Evolutionary conservation across 2,888 invertebrate species (phyloP).

Genomic region (Caenorhabditis imperialis): DNA sequence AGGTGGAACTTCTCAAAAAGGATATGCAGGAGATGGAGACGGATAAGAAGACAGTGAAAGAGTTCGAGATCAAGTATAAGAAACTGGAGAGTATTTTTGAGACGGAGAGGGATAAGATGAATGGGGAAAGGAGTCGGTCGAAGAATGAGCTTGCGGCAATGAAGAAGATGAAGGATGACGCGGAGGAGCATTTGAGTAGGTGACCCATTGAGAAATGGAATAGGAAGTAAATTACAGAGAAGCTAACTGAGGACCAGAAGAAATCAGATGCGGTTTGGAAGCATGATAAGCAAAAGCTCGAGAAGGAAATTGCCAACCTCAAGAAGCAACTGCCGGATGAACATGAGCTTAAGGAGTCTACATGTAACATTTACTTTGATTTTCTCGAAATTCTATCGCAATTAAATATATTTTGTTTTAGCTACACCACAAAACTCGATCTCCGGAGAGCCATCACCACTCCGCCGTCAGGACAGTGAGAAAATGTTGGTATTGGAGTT

Average conservation of each 20-base stretch:
- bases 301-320: constrained; percentile 60
- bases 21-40: constrained; percentile 69
- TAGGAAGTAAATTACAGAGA: constrained; percentile 35
- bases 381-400: background rate
- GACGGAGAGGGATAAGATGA: constrained; percentile 72
- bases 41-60: constrained; percentile 73
- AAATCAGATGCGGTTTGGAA: constrained; percentile 63
- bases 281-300: constrained; percentile 56
- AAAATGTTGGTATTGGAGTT: constrained; percentile 65
- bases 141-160: constrained; percentile 72
- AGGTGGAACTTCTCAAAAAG: constrained; percentile 52
- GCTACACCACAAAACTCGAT: constrained; percentile 56
- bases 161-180: constrained; percentile 75
- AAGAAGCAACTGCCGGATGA: constrained; percentile 63
- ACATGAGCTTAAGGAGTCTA: constrained; percentile 39
- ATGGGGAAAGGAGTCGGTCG: constrained; percentile 70
- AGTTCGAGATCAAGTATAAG: constrained; percentile 77
- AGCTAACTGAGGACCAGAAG: constrained; percentile 55
- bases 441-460: constrained; percentile 45
- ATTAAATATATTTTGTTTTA: constrained; percentile 18
- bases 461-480: constrained; percentile 59
- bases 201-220: background rate
- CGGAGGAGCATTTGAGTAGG: constrained; percentile 67
- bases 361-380: constrained; percentile 18
- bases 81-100: constrained; percentile 77